Evolutionary conservation across 1,140 invertebrate genomes (phyloP).

Genomic region (Caenorhabditis remanei): DNA sequence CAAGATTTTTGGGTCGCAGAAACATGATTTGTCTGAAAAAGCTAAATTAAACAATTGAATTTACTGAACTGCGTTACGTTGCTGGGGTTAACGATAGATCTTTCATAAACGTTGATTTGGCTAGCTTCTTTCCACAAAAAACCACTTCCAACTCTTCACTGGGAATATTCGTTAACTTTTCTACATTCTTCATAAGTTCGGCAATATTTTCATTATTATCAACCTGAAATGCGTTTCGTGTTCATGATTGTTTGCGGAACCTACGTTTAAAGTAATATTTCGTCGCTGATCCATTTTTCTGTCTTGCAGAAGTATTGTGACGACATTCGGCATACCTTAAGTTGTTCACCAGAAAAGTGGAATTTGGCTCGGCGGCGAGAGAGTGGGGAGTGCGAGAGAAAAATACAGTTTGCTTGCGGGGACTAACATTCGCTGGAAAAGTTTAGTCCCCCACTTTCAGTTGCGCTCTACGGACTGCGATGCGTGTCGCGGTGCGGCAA

Average conservation of each 20-base stretch:
- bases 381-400: no score
- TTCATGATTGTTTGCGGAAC: not conserved
- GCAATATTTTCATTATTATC: not conserved
- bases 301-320: conserved; percentile 2
- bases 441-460: not conserved
- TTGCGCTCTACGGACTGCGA: not conserved
- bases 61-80: not conserved
- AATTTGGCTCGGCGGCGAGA: not conserved
- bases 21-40: conserved; percentile 30
- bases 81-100: conserved; percentile 30
- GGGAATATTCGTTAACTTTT: not conserved
- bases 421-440: not conserved
- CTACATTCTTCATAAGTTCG: conserved; percentile 1
- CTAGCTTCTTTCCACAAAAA: conserved; percentile 39
- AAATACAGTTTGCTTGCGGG: no score
- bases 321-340: not conserved
- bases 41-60: not conserved
- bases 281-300: conserved; percentile 9
- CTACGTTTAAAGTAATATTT: not conserved
- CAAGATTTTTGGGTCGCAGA: not conserved
- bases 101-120: conserved; percentile 15
- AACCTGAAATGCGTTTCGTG: not conserved
- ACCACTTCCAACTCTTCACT: conserved; percentile 40
- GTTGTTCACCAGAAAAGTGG: not conserved
- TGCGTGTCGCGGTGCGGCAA: not conserved